phyloP scores from a whole-genome alignment of 2,888 invertebrate genomes.

The Eupeodes latifasciatus region DNA sequence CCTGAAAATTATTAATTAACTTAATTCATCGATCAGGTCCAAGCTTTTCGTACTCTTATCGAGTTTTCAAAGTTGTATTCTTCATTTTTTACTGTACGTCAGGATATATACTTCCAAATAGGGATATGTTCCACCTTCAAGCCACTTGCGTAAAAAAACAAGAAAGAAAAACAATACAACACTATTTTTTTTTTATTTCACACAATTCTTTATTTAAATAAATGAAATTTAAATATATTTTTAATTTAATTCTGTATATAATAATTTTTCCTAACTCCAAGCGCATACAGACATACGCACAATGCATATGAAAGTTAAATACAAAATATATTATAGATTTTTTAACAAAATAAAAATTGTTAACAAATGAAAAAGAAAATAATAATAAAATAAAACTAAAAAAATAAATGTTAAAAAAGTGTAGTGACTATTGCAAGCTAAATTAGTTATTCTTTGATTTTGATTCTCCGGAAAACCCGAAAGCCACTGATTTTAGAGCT shows the following conservation, averaged over 20 bases:
- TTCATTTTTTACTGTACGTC: too few species aligned
- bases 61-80: too few species aligned
- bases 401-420: background rate
- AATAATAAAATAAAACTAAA: slow-evolving; percentile 9
- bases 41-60: too few species aligned
- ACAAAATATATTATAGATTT: slow-evolving; percentile 55
- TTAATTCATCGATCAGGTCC: too few species aligned
- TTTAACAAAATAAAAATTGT: slow-evolving; percentile 42
- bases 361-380: slow-evolving; percentile 28
- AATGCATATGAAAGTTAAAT: slow-evolving; percentile 34
- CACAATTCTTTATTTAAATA: slow-evolving; percentile 43
- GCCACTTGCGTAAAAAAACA: too few species aligned
- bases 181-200: background rate
- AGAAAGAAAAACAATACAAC: too few species aligned
- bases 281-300: slow-evolving; percentile 33
- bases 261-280: slow-evolving; percentile 55
- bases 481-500: slow-evolving; percentile 30
- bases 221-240: slow-evolving; percentile 17
- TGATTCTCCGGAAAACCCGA: background rate
- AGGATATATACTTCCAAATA: too few species aligned
- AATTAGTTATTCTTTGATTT: slow-evolving; percentile 28
- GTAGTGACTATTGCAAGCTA: slow-evolving; percentile 21
- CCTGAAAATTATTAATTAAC: too few species aligned
- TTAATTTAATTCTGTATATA: slow-evolving; percentile 51
- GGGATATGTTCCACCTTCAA: too few species aligned